Percentiles rank a stretch among this genome's conserved stretches.
These are phyloP conservation scores for Neotoma lepida DNA, from an alignment of 2,113 vertebrate genomes.

Conservation along the genomic window DNA sequence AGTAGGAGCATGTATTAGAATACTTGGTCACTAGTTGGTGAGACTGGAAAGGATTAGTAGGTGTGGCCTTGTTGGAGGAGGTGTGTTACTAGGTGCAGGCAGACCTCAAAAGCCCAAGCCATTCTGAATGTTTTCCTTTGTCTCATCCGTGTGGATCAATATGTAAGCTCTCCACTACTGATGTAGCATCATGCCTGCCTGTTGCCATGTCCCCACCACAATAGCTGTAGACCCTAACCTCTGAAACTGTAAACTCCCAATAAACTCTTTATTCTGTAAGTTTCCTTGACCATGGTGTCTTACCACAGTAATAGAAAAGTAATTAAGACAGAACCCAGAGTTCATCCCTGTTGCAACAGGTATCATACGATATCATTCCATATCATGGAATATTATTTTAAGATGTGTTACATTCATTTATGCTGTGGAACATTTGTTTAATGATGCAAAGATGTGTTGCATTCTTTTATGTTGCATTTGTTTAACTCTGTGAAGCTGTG, in stretches of 20 bases:
- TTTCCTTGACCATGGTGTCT: no score
- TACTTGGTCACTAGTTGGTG: not conserved
- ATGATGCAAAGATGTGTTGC: no score
- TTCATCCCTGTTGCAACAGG: not conserved
- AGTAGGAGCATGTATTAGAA: not conserved
- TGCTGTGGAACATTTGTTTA: no score
- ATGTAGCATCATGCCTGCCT: not conserved
- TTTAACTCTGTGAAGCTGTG: no score
- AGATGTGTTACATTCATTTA: no score
- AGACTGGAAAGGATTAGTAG: not conserved
- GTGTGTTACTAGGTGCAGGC: not conserved
- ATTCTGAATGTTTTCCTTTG: not conserved
- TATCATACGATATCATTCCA: no score
- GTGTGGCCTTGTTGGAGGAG: not conserved
- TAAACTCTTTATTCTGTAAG: not conserved
- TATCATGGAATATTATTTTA: no score
- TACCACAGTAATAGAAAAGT: not conserved
- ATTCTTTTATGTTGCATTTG: no score
- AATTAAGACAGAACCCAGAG: not conserved
- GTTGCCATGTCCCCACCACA: fast-evolving
- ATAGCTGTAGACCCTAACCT: not conserved
- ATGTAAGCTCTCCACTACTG: not conserved
- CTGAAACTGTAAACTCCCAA: not conserved
- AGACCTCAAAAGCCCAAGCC: not conserved
- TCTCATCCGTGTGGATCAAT: not conserved